Conservation (phyloP, 2,888 invertebrate species). For the Lymantria dispar region DNA sequence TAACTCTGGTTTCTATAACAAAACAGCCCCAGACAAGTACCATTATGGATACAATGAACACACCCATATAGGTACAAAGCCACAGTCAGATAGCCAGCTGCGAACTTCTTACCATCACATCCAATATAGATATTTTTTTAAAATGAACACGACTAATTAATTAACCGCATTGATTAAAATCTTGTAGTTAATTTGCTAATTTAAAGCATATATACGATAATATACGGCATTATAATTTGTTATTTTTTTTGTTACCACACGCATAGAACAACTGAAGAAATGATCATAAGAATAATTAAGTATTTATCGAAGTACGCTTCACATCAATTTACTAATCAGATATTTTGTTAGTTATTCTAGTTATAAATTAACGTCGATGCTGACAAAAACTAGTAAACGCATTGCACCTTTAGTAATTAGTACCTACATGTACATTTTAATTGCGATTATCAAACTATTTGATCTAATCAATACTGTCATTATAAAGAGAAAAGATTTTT, state of each 20-base stretch:
- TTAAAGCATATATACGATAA: conserved; percentile 8
- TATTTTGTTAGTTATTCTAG: not conserved
- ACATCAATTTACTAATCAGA: not conserved
- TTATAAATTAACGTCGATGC: too few species aligned
- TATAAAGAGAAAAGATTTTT: too few species aligned
- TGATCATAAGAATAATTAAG: not conserved
- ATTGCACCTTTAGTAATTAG: too few species aligned
- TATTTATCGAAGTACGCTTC: not conserved
- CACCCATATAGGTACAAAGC: not conserved
- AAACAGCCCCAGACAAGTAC: too few species aligned
- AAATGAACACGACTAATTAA: conserved; percentile 14
- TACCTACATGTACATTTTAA: too few species aligned
- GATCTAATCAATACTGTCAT: too few species aligned
- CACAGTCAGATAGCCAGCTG: not conserved
- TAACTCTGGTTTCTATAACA: not conserved
- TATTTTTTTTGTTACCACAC: conserved; percentile 14
- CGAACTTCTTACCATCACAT: not conserved
- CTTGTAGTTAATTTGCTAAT: conserved; percentile 17
- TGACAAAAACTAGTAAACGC: too few species aligned
- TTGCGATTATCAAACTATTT: too few species aligned
- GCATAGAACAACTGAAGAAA: not conserved
- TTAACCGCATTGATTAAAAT: conserved; percentile 12
- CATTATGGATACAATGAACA: not conserved
- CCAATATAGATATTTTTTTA: not conserved
- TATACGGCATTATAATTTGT: not conserved